Evolutionary conservation across 2,888 invertebrate genomes (phyloP).

Genomic region (Pimpla rufipes): DNA sequence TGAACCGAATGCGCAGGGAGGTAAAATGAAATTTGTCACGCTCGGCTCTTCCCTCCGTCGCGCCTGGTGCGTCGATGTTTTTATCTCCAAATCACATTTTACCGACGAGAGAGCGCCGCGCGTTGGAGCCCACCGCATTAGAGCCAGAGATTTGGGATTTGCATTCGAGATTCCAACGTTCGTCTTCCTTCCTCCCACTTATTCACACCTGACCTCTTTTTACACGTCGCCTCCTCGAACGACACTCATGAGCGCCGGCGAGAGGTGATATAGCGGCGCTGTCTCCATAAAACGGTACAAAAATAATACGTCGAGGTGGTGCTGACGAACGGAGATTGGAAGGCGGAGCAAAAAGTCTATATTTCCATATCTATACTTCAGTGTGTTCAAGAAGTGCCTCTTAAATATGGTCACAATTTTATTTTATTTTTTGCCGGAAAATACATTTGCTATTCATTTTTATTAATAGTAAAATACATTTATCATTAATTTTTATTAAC

Average conservation of each 20-base stretch:
- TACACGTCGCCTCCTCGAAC: conserved; percentile 10
- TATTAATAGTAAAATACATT: no score
- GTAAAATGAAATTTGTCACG: neutral
- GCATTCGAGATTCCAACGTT: conserved; percentile 50
- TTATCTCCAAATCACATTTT: conserved; percentile 22
- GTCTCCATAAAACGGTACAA: conserved; percentile 22
- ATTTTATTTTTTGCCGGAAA: no score
- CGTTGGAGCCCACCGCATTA: conserved; percentile 40
- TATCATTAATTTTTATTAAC: no score
- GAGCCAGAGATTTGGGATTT: conserved; percentile 52
- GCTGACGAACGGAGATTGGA: neutral
- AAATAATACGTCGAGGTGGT: conserved; percentile 23
- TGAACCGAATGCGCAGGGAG: neutral
- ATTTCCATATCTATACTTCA: neutral
- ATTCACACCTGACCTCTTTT: conserved; percentile 7
- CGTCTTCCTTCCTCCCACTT: conserved; percentile 21
- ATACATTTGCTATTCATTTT: no score
- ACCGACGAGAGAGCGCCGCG: conserved; percentile 57
- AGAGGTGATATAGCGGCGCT: neutral
- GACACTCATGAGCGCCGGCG: conserved; percentile 21
- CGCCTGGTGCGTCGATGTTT: conserved; percentile 20
- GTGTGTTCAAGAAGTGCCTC: neutral
- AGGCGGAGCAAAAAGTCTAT: neutral
- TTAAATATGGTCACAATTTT: no score
- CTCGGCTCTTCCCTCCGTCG: neutral